Conservation (phyloP, 2,888 invertebrate genomes). For the Cantharis rustica region DNA sequence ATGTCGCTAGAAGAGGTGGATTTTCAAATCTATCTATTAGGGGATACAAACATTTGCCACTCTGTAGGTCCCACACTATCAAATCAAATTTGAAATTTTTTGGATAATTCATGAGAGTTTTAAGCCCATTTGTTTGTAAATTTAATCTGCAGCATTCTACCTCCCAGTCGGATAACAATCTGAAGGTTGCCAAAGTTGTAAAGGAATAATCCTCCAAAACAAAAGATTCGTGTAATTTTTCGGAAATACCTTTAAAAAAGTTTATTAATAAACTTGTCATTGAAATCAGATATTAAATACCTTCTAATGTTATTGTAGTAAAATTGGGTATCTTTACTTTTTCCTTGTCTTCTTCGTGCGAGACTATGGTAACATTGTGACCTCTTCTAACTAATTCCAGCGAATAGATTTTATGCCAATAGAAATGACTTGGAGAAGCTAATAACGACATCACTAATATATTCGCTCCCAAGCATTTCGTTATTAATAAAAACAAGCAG, state of each 20-base stretch:
- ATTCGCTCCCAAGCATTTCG: conserved; percentile 10
- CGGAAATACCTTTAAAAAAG: neutral
- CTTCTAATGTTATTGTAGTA: conserved; percentile 23
- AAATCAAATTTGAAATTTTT: conserved; percentile 35
- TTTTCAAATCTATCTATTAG: conserved; percentile 35
- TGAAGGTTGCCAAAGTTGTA: neutral
- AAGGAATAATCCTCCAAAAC: neutral
- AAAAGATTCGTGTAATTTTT: neutral
- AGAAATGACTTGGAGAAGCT: conserved; percentile 25
- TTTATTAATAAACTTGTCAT: too few species aligned
- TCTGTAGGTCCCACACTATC: conserved; percentile 34
- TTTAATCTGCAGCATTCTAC: conserved; percentile 18
- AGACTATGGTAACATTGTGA: conserved; percentile 25
- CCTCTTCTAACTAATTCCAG: conserved; percentile 14
- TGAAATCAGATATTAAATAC: neutral
- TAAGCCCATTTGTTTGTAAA: conserved; percentile 24
- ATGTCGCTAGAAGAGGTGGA: conserved; percentile 34
- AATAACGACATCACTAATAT: conserved; percentile 19
- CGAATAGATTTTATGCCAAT: conserved; percentile 21
- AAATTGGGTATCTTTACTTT: conserved; percentile 7
- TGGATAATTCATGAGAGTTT: conserved; percentile 33
- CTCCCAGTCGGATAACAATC: neutral
- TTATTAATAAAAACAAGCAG: neutral
- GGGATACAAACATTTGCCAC: conserved; percentile 34
- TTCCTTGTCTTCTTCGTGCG: conserved; percentile 14